A percentile compares a stretch with the other conserved stretches of the same genome.
Evolutionary conservation across 23 tunicate genomes (phyloP).

Genomic region (Ascidia mentula): DNA sequence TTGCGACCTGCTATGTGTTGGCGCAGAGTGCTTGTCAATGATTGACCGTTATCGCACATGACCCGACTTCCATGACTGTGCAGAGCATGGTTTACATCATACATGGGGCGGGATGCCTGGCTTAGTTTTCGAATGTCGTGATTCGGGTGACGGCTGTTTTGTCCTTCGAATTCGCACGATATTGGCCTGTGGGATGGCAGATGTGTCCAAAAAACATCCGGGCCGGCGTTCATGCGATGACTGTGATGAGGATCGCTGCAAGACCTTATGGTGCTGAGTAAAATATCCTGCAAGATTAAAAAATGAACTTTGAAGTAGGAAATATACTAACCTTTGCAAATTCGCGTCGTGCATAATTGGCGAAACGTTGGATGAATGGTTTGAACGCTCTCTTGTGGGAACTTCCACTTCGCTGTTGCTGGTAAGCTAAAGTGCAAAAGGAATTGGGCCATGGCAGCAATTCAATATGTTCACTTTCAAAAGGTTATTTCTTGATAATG

Average conservation of each 20-base stretch:
- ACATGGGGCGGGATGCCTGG: not conserved
- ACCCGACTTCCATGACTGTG: not conserved
- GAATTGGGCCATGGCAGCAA: too few species aligned
- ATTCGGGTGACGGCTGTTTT: not conserved
- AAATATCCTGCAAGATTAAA: not conserved
- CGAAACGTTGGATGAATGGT: too few species aligned
- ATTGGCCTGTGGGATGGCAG: not conserved
- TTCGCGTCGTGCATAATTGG: not conserved
- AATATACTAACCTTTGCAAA: not conserved
- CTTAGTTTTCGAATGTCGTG: not conserved
- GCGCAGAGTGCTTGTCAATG: not conserved
- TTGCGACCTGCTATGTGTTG: not conserved
- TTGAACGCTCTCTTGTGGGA: too few species aligned
- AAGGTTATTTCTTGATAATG: too few species aligned
- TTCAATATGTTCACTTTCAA: too few species aligned
- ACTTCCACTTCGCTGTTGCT: too few species aligned
- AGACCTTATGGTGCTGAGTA: not conserved
- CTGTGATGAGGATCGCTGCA: not conserved
- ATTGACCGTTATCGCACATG: not conserved
- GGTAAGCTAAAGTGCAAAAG: too few species aligned
- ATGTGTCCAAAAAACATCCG: not conserved
- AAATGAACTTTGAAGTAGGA: not conserved
- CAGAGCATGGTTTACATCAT: not conserved
- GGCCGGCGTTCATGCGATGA: not conserved
- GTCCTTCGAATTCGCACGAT: not conserved